Percentiles rank a stretch among this genome's conserved stretches.
Evolutionary conservation across 2,797 vertebrate species (phyloP).

Genomic region (Sphenopsis melanotis): DNA sequence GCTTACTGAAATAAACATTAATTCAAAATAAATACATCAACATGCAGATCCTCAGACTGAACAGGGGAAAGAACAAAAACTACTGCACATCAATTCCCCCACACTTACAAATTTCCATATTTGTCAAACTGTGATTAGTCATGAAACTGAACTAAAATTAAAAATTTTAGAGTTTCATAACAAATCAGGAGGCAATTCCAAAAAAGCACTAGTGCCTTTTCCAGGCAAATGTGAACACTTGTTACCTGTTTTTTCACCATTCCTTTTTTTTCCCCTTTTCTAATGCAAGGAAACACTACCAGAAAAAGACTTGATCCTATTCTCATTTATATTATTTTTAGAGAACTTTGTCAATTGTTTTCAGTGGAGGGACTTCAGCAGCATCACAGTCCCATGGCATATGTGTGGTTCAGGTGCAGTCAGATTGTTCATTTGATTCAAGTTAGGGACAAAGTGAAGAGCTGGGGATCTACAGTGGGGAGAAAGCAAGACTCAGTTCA

Average conservation of each 20-base stretch:
- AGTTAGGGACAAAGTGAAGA: neutral
- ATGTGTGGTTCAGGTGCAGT: neutral
- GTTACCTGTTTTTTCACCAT: neutral
- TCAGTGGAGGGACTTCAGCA: neutral
- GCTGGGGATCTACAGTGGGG: neutral
- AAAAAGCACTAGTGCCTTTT: neutral
- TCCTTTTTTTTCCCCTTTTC: neutral
- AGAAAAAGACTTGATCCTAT: neutral
- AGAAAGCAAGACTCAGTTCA: neutral
- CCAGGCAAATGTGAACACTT: neutral
- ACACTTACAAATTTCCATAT: neutral
- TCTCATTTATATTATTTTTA: neutral
- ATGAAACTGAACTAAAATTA: neutral
- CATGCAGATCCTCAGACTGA: neutral
- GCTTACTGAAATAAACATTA: conserved; percentile 32
- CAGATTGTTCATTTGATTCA: neutral
- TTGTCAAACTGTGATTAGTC: conserved; percentile 3
- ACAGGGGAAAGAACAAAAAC: neutral
- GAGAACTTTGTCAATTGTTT: neutral
- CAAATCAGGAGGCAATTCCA: neutral
- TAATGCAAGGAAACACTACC: neutral
- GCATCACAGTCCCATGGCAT: neutral
- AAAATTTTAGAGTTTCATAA: neutral
- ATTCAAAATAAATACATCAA: conserved; percentile 41
- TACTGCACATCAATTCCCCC: neutral